Percentiles rank a stretch among this genome's conserved stretches.
Evolutionary conservation across 2,113 vertebrate species (phyloP).

Genomic region (Urocolius indicus): DNA sequence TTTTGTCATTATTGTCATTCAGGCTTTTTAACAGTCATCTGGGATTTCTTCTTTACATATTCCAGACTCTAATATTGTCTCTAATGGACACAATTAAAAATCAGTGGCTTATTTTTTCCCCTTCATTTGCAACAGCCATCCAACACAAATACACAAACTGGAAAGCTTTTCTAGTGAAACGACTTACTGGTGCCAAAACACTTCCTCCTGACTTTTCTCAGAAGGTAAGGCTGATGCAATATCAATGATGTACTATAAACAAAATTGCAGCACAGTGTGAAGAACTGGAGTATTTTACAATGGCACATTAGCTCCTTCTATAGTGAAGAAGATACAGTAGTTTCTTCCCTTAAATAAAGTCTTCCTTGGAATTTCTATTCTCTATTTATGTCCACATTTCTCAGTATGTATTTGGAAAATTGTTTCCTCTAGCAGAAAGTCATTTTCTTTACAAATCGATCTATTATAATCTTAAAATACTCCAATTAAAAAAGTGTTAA

Average conservation of each 20-base stretch:
- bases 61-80: conserved; percentile 41
- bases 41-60: conserved; percentile 55
- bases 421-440: not conserved
- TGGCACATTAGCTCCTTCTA: not conserved
- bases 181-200: conserved; percentile 99
- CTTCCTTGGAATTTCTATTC: not conserved
- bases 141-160: conserved; percentile 98
- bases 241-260: conserved; percentile 2
- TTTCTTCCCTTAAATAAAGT: not conserved
- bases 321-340: not conserved
- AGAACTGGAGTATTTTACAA: conserved; percentile 6
- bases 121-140: conserved; percentile 86
- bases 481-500: not conserved
- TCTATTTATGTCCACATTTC: not conserved
- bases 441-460: not conserved
- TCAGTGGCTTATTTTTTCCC: conserved; percentile 53
- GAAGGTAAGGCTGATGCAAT: conserved; percentile 83
- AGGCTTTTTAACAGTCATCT: conserved; percentile 30
- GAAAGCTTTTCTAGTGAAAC: conserved; percentile 98
- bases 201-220: conserved; percentile 94
- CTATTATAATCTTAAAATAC: not conserved
- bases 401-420: not conserved
- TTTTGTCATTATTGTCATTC: conserved; percentile 36
- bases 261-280: not conserved
- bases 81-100: conserved; percentile 25